phyloP scores from a whole-genome alignment of 2,113 vertebrate species.

The Pygoscelis antarcticus region DNA sequence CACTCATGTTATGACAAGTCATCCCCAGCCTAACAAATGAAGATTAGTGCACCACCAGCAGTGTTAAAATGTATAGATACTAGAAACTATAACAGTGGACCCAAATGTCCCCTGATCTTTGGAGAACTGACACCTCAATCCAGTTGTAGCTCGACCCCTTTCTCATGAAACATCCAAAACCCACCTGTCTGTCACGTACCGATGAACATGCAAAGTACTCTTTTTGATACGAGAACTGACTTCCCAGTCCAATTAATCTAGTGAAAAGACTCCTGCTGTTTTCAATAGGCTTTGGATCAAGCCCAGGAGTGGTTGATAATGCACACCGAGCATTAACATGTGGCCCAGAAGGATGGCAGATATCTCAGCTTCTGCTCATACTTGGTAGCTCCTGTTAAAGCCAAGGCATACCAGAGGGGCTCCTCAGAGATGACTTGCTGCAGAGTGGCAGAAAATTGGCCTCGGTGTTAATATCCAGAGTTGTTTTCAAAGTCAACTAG shows the following conservation, averaged over 20 bases:
- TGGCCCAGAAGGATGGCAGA: background rate
- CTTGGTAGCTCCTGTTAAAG: background rate
- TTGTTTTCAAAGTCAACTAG: background rate
- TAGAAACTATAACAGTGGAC: background rate
- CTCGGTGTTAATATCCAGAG: background rate
- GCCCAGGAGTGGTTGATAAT: background rate
- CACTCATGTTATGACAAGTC: background rate
- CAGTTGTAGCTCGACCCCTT: background rate
- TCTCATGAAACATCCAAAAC: background rate
- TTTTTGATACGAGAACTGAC: background rate
- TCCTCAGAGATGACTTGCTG: background rate
- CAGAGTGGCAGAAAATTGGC: background rate
- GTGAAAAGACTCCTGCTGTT: background rate
- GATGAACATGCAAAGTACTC: background rate
- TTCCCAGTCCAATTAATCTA: background rate
- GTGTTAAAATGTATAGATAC: background rate
- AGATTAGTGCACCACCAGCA: background rate
- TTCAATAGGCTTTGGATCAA: background rate
- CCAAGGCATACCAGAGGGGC: background rate
- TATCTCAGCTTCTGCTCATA: background rate
- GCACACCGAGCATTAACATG: fast-evolving
- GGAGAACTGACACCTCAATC: background rate
- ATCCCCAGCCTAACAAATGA: background rate
- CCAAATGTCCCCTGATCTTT: background rate
- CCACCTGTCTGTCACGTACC: background rate